phyloP scores from a whole-genome alignment of 1,140 invertebrate genomes.

The Zophobas morio region DNA sequence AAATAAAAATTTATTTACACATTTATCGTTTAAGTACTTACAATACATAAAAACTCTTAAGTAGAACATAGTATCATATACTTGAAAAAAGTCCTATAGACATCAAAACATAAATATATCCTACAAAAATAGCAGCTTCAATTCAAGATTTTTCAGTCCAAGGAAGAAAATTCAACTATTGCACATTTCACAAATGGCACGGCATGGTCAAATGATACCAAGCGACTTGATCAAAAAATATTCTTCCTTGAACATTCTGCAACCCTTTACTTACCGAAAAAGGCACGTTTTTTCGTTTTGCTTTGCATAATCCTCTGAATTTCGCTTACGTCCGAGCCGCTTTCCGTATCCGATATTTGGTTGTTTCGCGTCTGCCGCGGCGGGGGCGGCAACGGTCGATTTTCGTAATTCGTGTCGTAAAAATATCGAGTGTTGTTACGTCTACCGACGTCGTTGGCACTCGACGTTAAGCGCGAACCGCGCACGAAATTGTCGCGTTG shows the following conservation, averaged over 20 bases:
- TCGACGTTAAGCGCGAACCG: slow-evolving; percentile 63
- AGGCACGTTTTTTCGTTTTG: slow-evolving; percentile 52
- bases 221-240: slow-evolving; percentile 17
- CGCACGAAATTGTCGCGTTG: slow-evolving; percentile 60
- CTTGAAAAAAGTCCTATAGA: background rate
- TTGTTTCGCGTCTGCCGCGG: slow-evolving; percentile 15
- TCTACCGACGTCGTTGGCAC: slow-evolving; percentile 63
- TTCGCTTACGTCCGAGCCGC: slow-evolving; percentile 76
- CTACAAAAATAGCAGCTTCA: slow-evolving; percentile 57
- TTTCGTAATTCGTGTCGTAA: slow-evolving; percentile 29
- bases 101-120: background rate
- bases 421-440: slow-evolving; percentile 7
- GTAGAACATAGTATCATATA: background rate
- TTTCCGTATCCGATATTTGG: slow-evolving; percentile 53
- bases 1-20: slow-evolving; percentile 37
- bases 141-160: slow-evolving; percentile 58
- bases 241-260: slow-evolving; percentile 32
- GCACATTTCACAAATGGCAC: slow-evolving; percentile 1
- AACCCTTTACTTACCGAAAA: slow-evolving; percentile 60
- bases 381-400: slow-evolving; percentile 11
- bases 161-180: slow-evolving; percentile 50
- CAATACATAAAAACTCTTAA: slow-evolving; percentile 7
- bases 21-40: slow-evolving; percentile 24
- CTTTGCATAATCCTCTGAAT: slow-evolving; percentile 74
- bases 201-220: background rate